Conservation (phyloP, 2,888 invertebrate genomes). For the Spodoptera exigua region DNA sequence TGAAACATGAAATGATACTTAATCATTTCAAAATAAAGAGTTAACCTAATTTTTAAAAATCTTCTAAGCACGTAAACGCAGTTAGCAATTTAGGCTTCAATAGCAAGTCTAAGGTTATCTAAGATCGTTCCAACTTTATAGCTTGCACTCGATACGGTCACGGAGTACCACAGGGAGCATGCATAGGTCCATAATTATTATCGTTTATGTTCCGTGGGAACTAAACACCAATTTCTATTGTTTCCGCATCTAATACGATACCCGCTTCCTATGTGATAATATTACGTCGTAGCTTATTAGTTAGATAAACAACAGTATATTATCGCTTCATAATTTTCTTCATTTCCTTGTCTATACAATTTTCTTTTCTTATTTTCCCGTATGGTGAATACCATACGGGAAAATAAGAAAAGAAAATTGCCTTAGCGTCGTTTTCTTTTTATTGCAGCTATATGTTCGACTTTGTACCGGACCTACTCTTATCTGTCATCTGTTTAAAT, state of each 20-base stretch:
- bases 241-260: constrained; percentile 12
- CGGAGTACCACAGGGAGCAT: constrained; percentile 59
- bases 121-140: constrained; percentile 64
- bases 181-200: constrained; percentile 42
- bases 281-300: constrained; percentile 8
- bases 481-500: not conserved
- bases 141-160: constrained; percentile 54
- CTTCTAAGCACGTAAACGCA: constrained; percentile 50
- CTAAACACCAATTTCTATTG: constrained; percentile 34
- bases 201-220: constrained; percentile 33
- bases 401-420: too few relatives aligned
- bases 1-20: too few relatives aligned
- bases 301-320: constrained; percentile 18
- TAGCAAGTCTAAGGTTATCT: constrained; percentile 75
- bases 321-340: constrained; percentile 5
- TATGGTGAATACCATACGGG: too few relatives aligned
- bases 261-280: constrained; percentile 20
- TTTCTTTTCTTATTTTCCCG: constrained; percentile 4
- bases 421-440: not conserved
- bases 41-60: constrained; percentile 6
- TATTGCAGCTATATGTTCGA: not conserved
- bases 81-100: constrained; percentile 65
- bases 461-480: constrained; percentile 26
- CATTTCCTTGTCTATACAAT: constrained; percentile 3
- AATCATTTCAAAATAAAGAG: too few relatives aligned